Percentiles rank a stretch among this genome's conserved stretches.
These are phyloP conservation scores for Mastacembelus armatus DNA, from an alignment of 2,797 vertebrate genomes.

Conservation along the genomic window DNA sequence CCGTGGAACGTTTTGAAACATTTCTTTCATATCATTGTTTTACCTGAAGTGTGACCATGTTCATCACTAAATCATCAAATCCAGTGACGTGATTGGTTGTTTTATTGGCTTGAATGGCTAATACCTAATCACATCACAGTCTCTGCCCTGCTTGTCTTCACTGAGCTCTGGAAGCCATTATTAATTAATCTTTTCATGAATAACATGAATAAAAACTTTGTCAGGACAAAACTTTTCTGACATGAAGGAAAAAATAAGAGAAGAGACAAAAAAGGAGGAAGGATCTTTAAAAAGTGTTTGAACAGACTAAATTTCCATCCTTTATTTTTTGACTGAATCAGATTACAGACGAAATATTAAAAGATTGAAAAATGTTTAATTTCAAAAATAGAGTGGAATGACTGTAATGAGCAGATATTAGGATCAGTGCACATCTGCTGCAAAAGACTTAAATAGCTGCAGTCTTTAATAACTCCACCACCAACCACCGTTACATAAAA, in stretches of 20 bases:
- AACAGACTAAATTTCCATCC: constrained; percentile 7
- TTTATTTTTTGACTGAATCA: constrained; percentile 46
- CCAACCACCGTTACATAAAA: constrained; percentile 10
- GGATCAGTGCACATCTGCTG: constrained; percentile 63
- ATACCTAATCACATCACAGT: too few relatives aligned
- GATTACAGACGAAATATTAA: constrained; percentile 50
- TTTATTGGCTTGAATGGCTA: too few relatives aligned
- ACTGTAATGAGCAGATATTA: constrained; percentile 58
- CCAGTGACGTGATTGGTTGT: too few relatives aligned
- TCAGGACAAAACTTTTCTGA: too few relatives aligned
- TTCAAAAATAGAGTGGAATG: constrained; percentile 55
- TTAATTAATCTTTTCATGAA: too few relatives aligned
- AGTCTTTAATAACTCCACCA: constrained; percentile 44
- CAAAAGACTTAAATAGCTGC: constrained; percentile 56
- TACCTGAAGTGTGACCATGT: too few relatives aligned
- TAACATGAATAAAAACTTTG: too few relatives aligned
- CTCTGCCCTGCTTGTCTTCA: too few relatives aligned
- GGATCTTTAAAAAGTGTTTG: constrained; percentile 7
- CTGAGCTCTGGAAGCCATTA: too few relatives aligned
- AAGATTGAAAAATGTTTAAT: constrained; percentile 51
- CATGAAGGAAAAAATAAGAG: not conserved
- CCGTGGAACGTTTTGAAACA: too few relatives aligned
- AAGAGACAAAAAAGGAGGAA: not conserved
- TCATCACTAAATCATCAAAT: too few relatives aligned
- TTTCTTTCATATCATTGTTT: too few relatives aligned